A percentile compares a stretch with the other conserved stretches of the same genome.
phyloP scores from a whole-genome alignment of 2,113 vertebrate species.

The Microtus pennsylvanicus region DNA sequence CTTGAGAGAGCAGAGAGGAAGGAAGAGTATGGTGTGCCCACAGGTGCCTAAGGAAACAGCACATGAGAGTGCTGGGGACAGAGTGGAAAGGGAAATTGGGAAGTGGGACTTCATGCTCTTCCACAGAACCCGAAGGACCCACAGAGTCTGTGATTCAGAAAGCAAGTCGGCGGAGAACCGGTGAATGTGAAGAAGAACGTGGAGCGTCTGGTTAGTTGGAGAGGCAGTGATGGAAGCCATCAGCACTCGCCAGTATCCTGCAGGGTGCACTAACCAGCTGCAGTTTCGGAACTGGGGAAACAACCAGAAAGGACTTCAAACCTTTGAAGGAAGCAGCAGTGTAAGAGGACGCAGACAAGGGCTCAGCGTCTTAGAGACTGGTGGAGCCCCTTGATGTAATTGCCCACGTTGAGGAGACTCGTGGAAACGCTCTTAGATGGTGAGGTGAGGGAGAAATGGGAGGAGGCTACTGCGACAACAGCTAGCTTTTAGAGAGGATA shows the following conservation, averaged over 20 bases:
- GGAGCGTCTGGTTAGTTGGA: not conserved
- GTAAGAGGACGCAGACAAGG: not conserved
- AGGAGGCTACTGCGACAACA: not conserved
- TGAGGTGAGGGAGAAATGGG: not conserved
- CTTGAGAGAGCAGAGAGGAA: not conserved
- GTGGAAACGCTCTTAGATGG: not conserved
- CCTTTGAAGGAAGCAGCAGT: not conserved
- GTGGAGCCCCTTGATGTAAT: rapidly evolving
- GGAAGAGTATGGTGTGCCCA: not conserved
- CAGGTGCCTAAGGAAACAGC: not conserved
- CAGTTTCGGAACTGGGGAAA: not conserved
- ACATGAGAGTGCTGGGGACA: no score
- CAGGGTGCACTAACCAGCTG: rapidly evolving
- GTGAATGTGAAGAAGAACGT: not conserved
- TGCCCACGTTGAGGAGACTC: not conserved
- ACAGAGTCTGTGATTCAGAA: not conserved
- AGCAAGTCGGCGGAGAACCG: not conserved
- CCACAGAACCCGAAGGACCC: not conserved
- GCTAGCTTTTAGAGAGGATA: no score
- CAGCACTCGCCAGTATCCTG: not conserved
- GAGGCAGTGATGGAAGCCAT: not conserved
- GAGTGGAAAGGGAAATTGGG: not conserved
- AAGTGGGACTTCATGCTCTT: not conserved
- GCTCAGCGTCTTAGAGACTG: not conserved
- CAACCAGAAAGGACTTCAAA: not conserved